Base-by-base conservation (phyloP, 2,888 invertebrate species). In the Parnassius mnemosyne region DNA sequence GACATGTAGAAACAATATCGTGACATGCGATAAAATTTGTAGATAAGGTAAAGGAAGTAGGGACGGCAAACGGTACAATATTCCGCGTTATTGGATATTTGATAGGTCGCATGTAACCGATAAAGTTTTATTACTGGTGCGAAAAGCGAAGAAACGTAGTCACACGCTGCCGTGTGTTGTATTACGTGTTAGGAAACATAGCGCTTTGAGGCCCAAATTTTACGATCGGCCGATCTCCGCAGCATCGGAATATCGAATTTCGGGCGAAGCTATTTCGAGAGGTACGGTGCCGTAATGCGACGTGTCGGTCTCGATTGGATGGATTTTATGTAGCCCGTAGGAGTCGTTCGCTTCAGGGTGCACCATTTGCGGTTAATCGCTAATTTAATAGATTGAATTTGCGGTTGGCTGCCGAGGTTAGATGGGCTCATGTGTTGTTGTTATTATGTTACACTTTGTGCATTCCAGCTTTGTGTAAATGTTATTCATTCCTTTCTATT, bases 261-360 rank as follows among this genome's bases (percentile, higher is more conserved):
- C 85, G 85, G 87, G 85, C 83, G 80, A 77, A 74, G 86, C 82
- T 83, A 82, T 85, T 84, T 82, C 77, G 81, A 81, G 83, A 82
- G 73, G 76, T 73, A 41, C 57, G 47, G 76, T 72, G 77, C 73
- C 75, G 77, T 85, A 83, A 87, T 84, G 84, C 80, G 82, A 87
- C 83, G 84, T 85, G 87, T 84, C 83, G 80, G 81, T 82, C 84
- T 81, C 85, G 81, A 88, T 86, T 83, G 83, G 83, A 81, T 79
- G 81, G 84, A 83, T 88, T 89, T 88, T 86, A 88, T 85, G 84
- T 83, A 78, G 70, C 75, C 80, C 78, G 74, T 77, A 77, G 80
- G 78, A 80, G 75, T 77, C 78, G 76, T 78, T 79, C 79, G 77
- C 65, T 68, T 60, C 72, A 73, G 76, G 77, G 72, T 73, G 66